These are phyloP conservation scores for Acridotheres tristis DNA, from an alignment of 2,797 vertebrate species.

Conservation along the genomic window DNA sequence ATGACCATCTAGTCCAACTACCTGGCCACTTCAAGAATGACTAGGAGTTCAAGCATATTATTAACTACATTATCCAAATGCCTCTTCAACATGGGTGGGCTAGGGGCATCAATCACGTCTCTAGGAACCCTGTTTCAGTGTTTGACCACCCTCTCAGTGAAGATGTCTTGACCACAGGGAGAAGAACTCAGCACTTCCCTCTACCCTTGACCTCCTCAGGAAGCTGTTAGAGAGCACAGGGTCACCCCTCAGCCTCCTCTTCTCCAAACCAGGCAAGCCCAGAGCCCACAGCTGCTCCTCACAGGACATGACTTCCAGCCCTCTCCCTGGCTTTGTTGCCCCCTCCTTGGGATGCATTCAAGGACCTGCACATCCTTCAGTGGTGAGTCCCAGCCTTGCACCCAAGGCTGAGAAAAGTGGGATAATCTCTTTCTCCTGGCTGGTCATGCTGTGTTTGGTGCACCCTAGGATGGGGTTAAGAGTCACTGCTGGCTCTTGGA, in stretches of 20 bases:
- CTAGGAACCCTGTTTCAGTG: neutral
- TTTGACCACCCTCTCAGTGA: neutral
- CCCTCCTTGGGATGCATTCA: neutral
- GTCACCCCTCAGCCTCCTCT: neutral
- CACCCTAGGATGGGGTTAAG: neutral
- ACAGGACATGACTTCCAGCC: neutral
- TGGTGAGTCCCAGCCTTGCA: neutral
- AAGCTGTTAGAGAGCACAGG: neutral
- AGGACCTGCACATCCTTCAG: neutral
- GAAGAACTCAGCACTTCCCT: neutral
- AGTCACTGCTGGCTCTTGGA: neutral
- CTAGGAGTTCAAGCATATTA: neutral
- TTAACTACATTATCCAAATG: neutral
- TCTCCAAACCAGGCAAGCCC: neutral
- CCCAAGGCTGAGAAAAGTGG: neutral
- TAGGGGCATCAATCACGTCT: neutral
- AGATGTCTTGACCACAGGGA: neutral
- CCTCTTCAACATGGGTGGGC: neutral
- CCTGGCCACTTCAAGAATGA: neutral
- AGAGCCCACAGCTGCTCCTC: neutral
- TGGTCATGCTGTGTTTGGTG: rapidly evolving
- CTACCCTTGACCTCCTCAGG: neutral
- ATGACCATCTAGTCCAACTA: neutral
- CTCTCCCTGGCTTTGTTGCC: neutral
- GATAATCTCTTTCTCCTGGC: neutral